Percentiles rank a stretch among this genome's conserved stretches.
phyloP scores from a whole-genome alignment of 2,113 vertebrate genomes.

The Melospiza georgiana region DNA sequence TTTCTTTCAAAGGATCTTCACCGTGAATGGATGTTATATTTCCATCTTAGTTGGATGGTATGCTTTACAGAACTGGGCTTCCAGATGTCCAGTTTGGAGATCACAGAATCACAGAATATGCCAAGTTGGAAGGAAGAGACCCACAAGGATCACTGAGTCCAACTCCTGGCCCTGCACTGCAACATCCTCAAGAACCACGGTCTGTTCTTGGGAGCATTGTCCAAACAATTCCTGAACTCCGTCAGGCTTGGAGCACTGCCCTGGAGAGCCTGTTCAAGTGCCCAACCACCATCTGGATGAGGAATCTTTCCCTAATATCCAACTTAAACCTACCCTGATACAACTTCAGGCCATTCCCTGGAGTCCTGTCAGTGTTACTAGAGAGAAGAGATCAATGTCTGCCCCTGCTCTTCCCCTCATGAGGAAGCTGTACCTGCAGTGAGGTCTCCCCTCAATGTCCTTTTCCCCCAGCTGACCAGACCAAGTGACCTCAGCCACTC shows the following conservation, averaged over 20 bases:
- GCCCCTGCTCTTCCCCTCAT: not conserved
- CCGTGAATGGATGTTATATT: not conserved
- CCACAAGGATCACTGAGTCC: not conserved
- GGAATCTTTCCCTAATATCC: not conserved
- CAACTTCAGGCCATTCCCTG: not conserved
- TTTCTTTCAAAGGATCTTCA: not conserved
- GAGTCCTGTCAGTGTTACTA: not conserved
- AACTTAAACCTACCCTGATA: not conserved
- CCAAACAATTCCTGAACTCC: not conserved
- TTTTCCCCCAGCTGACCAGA: not conserved
- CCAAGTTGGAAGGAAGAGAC: not conserved
- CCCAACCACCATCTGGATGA: not conserved
- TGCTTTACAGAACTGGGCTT: not conserved
- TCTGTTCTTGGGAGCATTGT: rapidly evolving
- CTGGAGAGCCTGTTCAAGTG: not conserved
- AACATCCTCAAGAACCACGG: not conserved
- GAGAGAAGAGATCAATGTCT: not conserved
- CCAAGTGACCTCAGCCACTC: rapidly evolving
- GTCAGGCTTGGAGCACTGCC: not conserved
- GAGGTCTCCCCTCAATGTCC: not conserved
- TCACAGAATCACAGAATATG: not conserved
- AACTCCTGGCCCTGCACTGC: not conserved
- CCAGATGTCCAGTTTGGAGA: not conserved
- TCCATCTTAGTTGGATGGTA: not conserved
- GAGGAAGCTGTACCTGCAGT: rapidly evolving